Evolutionary conservation across 2,797 vertebrate species (phyloP).

Genomic region (Argya squamiceps): DNA sequence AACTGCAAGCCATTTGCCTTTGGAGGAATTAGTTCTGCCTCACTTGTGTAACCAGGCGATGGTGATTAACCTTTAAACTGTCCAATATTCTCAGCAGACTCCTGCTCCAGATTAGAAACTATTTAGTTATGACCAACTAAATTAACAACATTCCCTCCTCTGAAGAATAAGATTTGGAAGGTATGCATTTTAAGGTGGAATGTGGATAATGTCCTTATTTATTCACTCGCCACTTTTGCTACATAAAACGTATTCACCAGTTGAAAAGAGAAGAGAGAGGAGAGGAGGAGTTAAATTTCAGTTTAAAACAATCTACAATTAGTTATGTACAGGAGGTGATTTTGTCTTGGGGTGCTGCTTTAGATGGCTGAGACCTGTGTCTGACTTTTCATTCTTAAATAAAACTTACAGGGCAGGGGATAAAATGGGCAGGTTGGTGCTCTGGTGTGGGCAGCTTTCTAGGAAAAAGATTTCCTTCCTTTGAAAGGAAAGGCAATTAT

Average conservation of each 20-base stretch:
- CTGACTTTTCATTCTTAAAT: constrained; percentile 12
- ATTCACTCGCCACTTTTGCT: constrained; percentile 24
- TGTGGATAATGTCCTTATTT: constrained; percentile 70
- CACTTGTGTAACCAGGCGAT: constrained; percentile 98
- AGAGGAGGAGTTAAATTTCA: background rate
- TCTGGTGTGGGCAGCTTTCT: constrained; percentile 19
- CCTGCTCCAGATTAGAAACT: constrained; percentile 98
- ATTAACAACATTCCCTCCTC: constrained; percentile 93
- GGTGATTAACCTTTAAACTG: constrained; percentile 99
- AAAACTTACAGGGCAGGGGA: background rate
- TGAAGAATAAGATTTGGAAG: constrained; percentile 82
- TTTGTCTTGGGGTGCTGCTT: constrained; percentile 12
- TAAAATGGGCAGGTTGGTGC: background rate
- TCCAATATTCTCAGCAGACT: constrained; percentile 99
- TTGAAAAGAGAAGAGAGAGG: background rate
- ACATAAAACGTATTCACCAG: background rate
- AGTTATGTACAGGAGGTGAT: background rate
- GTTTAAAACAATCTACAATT: background rate
- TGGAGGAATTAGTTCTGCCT: constrained; percentile 99
- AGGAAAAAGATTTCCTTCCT: constrained; percentile 28
- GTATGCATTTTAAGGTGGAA: constrained; percentile 82
- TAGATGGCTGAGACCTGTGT: background rate
- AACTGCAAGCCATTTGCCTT: constrained; percentile 98
- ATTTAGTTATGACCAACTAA: constrained; percentile 99
- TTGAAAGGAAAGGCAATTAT: constrained; percentile 19